Evolutionary conservation across 2,113 vertebrate species (phyloP), one percentile per base, ranked within the genome.

Genomic region (Sinocyclocheilus anophthalmus): DNA sequence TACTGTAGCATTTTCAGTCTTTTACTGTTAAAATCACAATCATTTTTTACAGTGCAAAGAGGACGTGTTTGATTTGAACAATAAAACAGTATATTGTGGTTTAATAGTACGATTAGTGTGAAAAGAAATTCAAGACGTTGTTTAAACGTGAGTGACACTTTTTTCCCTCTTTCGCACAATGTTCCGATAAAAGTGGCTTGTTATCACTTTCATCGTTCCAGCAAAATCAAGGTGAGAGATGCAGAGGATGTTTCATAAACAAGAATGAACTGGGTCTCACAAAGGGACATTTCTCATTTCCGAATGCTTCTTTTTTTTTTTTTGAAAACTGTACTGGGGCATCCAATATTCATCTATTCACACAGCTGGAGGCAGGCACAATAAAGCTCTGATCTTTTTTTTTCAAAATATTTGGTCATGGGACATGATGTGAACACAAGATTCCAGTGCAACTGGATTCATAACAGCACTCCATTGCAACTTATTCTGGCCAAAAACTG

Each of bases 211-310:
- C 12, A 3, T 72, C 5, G 50, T 13, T 39, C 37, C 30, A 20
- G 10, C n/a, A 14, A 33, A 85, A 57, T 67, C 11, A 24, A 48
- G 37, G 20, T 24, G 53, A 24, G 30, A 73, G 39, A 76, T 14
- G 55, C 18, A 76, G 87, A 4, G 37, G 48, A 67, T 55, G 33
- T 63, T 89, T 87, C 76, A 84, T 86, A 86, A 84, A 78, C 67
- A 65, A 48, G 24, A 7, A 85, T 81, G 30, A 80, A 63, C 72
- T 42, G 39, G n/a, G 48, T 82, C 63, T 45, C 81, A 65, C 76
- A 59, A 69, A 69, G 22, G 45, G 61, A 55, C 77, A 69, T 45
- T 55, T 81, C 85, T 78, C 53, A 78, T 85, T 89, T 85, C 76
- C 67, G 11, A 84, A 65, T 24, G 70, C 11, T 13, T 77, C 63